These are phyloP conservation scores for Thermophis baileyi DNA, from an alignment of 2,113 vertebrate genomes.

Conservation along the genomic window DNA sequence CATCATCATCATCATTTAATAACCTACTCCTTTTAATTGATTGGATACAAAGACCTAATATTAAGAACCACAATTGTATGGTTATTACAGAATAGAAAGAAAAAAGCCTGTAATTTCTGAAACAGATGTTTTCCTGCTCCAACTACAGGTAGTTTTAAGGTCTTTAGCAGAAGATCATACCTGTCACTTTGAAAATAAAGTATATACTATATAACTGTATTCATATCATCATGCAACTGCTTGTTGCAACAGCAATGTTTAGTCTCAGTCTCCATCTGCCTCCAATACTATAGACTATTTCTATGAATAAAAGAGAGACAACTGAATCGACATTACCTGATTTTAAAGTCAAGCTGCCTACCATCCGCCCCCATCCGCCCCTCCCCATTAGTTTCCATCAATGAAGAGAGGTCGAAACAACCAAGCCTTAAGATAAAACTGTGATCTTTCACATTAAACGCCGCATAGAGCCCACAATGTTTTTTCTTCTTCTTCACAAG, in stretches of 20 bases:
- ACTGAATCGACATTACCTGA: not conserved
- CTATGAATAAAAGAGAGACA: not conserved
- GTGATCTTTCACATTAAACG: not conserved
- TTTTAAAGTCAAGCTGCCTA: conserved; percentile 28
- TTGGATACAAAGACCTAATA: conserved; percentile 3
- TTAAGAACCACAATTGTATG: conserved; percentile 7
- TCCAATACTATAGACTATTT: not conserved
- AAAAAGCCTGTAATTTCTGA: not conserved
- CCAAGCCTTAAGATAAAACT: not conserved
- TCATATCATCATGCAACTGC: conserved; percentile 40
- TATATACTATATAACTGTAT: conserved; percentile 11
- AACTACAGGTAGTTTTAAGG: accelerated
- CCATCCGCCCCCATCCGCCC: conserved; percentile 22
- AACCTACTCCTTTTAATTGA: not conserved
- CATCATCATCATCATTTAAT: not conserved
- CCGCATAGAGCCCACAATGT: not conserved
- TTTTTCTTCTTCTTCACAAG: not conserved
- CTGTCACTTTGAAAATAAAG: not conserved
- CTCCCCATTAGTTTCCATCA: not conserved
- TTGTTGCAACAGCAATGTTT: conserved; percentile 32
- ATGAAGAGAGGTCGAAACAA: conserved; percentile 10
- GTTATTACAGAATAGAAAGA: conserved; percentile 13
- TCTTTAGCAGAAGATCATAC: not conserved
- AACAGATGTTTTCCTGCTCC: not conserved
- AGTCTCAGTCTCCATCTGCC: conserved; percentile 22